phyloP scores from a whole-genome alignment of 2,888 invertebrate genomes.

The Acronicta aceris region DNA sequence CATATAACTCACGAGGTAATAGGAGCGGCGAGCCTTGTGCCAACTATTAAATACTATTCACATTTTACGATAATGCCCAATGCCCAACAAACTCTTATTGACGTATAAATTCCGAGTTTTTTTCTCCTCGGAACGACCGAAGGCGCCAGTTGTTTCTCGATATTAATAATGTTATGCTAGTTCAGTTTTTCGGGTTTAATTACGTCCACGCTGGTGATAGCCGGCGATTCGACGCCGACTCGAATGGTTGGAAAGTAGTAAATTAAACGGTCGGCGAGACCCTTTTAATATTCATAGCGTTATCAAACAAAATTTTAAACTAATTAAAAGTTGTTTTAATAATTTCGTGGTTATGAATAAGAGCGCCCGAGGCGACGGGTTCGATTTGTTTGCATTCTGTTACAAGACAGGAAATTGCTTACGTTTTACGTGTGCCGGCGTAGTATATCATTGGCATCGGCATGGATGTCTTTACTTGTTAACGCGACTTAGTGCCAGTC shows the following conservation, averaged over 20 bases:
- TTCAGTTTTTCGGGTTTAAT: constrained; percentile 84
- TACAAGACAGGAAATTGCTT: constrained; percentile 62
- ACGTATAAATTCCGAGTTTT: constrained; percentile 83
- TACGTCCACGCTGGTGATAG: constrained; percentile 71
- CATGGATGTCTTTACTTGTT: constrained; percentile 32
- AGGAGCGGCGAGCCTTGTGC: constrained; percentile 85
- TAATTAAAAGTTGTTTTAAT: constrained; percentile 85
- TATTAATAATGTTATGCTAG: constrained; percentile 83
- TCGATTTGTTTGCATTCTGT: constrained; percentile 72
- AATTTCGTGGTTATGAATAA: constrained; percentile 69
- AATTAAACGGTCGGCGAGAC: constrained; percentile 84
- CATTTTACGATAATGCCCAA: constrained; percentile 86
- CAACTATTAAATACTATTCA: constrained; percentile 86
- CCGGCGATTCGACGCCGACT: constrained; percentile 63
- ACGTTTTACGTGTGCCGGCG: constrained; percentile 26
- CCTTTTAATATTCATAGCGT: constrained; percentile 87
- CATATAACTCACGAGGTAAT: constrained; percentile 85
- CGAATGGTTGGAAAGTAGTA: constrained; percentile 77
- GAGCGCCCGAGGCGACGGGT: constrained; percentile 59
- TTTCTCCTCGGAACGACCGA: constrained; percentile 74
- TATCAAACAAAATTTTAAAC: constrained; percentile 86
- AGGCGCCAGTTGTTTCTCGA: constrained; percentile 85
- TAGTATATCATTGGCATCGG: constrained; percentile 31
- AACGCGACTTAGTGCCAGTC: constrained; percentile 7
- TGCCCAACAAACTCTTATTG: constrained; percentile 85